Percentiles rank a stretch among this genome's conserved stretches.
These are phyloP conservation scores for Hirtodrosophila confusa DNA, from an alignment of 2,888 invertebrate species.

Conservation along the genomic window DNA sequence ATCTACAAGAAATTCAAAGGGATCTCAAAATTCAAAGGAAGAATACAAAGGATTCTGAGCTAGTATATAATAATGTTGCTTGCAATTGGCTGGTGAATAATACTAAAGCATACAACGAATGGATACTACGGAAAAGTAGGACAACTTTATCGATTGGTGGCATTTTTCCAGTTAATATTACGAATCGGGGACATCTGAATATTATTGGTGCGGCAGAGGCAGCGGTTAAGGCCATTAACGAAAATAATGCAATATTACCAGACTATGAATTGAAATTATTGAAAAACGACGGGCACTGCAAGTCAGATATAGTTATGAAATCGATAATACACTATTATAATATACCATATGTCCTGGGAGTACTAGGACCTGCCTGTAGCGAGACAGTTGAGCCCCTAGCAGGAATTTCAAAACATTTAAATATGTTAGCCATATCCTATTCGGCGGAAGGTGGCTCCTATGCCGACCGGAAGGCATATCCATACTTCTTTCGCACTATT, in stretches of 20 bases:
- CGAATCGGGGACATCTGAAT: constrained; percentile 86
- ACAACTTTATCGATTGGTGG: constrained; percentile 73
- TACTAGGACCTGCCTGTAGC: constrained; percentile 92
- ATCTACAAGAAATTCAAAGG: constrained; percentile 35
- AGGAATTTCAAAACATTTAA: constrained; percentile 90
- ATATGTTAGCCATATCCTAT: constrained; percentile 90
- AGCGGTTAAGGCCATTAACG: constrained; percentile 88
- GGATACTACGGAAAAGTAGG: constrained; percentile 82
- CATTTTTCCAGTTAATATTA: constrained; percentile 87
- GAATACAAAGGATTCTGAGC: constrained; percentile 3
- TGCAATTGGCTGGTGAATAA: constrained; percentile 88
- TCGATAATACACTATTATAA: constrained; percentile 89
- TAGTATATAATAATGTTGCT: constrained; percentile 84
- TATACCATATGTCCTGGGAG: constrained; percentile 87
- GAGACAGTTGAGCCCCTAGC: constrained; percentile 92
- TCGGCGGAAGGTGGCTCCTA: constrained; percentile 91
- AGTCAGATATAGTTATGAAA: constrained; percentile 89
- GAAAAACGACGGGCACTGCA: constrained; percentile 88
- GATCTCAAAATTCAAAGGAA: constrained; percentile 30
- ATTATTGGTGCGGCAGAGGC: constrained; percentile 86
- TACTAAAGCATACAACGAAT: constrained; percentile 84
- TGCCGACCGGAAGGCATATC: constrained; percentile 88
- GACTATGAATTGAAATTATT: constrained; percentile 87
- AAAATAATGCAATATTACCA: constrained; percentile 85
- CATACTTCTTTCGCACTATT: constrained; percentile 92